Evolutionary conservation across 2,797 vertebrate species (phyloP), one percentile per base, ranked within the genome.

Genomic region (Urocyon cinereoargenteus): DNA sequence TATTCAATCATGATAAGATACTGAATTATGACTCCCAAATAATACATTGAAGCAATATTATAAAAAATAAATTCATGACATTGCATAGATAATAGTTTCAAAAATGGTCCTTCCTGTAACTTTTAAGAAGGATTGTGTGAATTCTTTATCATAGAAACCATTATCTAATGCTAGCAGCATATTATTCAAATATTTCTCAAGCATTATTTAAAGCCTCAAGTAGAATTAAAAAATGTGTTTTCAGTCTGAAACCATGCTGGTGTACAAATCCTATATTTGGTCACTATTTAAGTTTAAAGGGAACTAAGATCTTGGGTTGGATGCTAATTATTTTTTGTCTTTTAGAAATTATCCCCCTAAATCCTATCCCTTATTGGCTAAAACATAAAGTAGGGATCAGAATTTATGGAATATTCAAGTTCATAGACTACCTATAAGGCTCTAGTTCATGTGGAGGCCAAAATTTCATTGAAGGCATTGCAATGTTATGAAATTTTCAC

Each of bases 121-220:
- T 86, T 22, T 66, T 34, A 68, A 49, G n/a, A 86, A 57, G 57
- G 28, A 73, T 85, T 86, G 34, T 7, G 49, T 55, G 40, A 90
- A 87, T 9, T 82, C 18, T 61, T 61, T 55, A 62, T 40, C 40
- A 49, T 24, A 78, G 36, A 72, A 36, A 64, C 57, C n/a, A 31
- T 83, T 66, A 82, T 82, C 8, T 31, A 79, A 73, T 51, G 2
- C 5, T 82, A 68, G 62, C 11, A 22, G 5, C 14, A 59, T 70
- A 31, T 34, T 89, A 86, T 82, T 59, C 11, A 79, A 94, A 81
- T 78, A 72, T 24, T 78, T 86, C 40, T 61, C n/a, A 95, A 57
- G 24, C 19, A 85, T 85, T 78, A 77, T 96, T 79, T 62, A 19
- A 92, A 93, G 81, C 36, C 9, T n/a, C 28, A 89, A 72, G 81